A percentile compares a stretch with the other conserved stretches of the same genome.
Conservation (phyloP, 2,888 invertebrate genomes). For the Cephus pulcher region DNA sequence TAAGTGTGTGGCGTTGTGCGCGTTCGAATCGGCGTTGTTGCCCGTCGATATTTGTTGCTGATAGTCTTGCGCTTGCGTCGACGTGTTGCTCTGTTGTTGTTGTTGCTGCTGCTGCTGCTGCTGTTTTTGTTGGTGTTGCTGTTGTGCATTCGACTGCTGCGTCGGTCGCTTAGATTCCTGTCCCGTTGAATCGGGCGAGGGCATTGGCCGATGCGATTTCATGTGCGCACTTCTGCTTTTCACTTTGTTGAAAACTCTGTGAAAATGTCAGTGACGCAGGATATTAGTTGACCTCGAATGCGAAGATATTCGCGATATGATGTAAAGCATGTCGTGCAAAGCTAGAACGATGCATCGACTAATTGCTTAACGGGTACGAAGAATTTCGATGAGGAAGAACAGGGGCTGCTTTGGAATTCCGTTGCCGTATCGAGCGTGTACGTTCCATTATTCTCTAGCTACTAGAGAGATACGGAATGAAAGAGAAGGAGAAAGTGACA, state of each 20-base stretch:
- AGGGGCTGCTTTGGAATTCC: no score
- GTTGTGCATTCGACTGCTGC: slow-evolving; percentile 27
- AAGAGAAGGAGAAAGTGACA: no score
- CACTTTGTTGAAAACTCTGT: slow-evolving; percentile 96
- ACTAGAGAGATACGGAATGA: no score
- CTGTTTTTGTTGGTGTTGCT: slow-evolving; percentile 39
- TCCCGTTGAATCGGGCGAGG: slow-evolving; percentile 80
- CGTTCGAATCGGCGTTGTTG: slow-evolving; percentile 44
- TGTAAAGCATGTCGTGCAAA: no score
- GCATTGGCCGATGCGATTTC: slow-evolving; percentile 93
- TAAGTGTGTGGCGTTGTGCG: slow-evolving; percentile 54
- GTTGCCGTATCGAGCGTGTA: no score
- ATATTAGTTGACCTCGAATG: no score
- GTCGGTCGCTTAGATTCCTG: slow-evolving; percentile 73
- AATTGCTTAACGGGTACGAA: no score
- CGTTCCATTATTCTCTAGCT: no score
- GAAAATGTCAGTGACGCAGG: slow-evolving; percentile 62
- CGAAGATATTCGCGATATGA: no score
- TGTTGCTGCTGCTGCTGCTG: slow-evolving; percentile 39
- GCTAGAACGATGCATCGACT: no score
- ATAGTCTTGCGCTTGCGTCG: slow-evolving; percentile 44
- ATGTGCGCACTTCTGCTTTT: slow-evolving; percentile 99
- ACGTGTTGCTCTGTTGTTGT: slow-evolving; percentile 37
- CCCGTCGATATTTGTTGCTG: slow-evolving; percentile 43
- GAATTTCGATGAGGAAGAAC: no score